phyloP scores from a whole-genome alignment of 2,113 vertebrate genomes.

The Tychaedon coryphoeus region DNA sequence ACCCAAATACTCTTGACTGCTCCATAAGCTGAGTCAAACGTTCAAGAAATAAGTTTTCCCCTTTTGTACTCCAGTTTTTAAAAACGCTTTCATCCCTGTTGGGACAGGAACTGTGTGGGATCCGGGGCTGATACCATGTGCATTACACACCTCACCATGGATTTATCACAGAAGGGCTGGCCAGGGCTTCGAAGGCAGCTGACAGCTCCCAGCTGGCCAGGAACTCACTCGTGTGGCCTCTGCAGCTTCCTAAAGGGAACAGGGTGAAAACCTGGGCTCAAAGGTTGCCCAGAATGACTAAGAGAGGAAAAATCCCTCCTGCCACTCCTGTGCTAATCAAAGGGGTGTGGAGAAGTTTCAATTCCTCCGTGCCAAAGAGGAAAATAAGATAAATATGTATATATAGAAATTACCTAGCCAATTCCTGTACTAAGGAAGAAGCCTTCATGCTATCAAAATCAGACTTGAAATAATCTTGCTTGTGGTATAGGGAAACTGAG shows the following conservation, averaged over 20 bases:
- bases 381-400: neutral
- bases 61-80: neutral
- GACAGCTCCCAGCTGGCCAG: neutral
- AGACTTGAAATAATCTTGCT: neutral
- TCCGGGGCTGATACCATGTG: neutral
- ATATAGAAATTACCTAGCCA: neutral
- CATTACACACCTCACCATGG: neutral
- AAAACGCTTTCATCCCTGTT: neutral
- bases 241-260: neutral
- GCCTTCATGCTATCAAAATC: neutral
- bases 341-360: conserved; percentile 40
- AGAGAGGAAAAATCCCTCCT: conserved; percentile 44
- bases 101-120: neutral
- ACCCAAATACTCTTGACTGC: neutral
- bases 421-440: neutral
- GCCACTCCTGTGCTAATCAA: conserved; percentile 60
- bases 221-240: neutral
- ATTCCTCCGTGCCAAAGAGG: neutral
- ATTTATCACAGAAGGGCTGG: neutral
- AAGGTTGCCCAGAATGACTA: conserved; percentile 37
- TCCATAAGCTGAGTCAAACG: neutral
- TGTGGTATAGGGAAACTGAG: neutral
- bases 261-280: conserved; percentile 25
- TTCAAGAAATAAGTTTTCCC: neutral
- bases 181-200: neutral